Conservation (phyloP, 1,140 invertebrate genomes). For the Trachymyrmex cornetzi region DNA sequence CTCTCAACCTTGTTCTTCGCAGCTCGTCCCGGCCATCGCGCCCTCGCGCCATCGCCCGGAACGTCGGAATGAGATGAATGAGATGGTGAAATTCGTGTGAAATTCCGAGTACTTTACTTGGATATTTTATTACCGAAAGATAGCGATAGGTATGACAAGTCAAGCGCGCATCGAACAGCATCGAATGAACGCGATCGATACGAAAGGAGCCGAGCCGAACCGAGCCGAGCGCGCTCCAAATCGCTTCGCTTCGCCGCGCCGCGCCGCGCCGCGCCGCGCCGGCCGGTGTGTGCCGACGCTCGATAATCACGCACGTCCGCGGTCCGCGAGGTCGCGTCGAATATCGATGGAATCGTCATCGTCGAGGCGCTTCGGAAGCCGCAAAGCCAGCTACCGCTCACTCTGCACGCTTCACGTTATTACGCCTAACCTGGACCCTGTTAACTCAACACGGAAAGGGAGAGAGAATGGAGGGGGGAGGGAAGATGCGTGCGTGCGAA, state of each 20-base stretch:
- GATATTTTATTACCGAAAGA: not conserved
- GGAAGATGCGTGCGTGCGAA: not conserved
- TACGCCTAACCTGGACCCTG: not conserved
- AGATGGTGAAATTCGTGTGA: too few relatives aligned
- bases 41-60: too few relatives aligned
- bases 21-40: too few relatives aligned
- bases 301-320: constrained; percentile 15
- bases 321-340: constrained; percentile 15
- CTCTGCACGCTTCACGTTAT: too few relatives aligned
- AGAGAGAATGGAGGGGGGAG: not conserved
- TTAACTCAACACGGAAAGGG: not conserved
- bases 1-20: too few relatives aligned
- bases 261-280: not conserved
- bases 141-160: not conserved
- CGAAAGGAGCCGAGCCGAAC: too few relatives aligned
- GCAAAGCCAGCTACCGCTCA: too few relatives aligned
- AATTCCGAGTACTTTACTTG: too few relatives aligned
- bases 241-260: not conserved
- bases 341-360: constrained; percentile 31
- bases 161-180: too few relatives aligned
- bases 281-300: constrained; percentile 18
- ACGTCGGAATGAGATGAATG: too few relatives aligned
- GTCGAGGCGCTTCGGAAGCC: not conserved
- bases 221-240: constrained; percentile 8
- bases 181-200: constrained; percentile 26